These are phyloP conservation scores for Ifrita kowaldi DNA, from an alignment of 2,113 vertebrate genomes.

Conservation along the genomic window DNA sequence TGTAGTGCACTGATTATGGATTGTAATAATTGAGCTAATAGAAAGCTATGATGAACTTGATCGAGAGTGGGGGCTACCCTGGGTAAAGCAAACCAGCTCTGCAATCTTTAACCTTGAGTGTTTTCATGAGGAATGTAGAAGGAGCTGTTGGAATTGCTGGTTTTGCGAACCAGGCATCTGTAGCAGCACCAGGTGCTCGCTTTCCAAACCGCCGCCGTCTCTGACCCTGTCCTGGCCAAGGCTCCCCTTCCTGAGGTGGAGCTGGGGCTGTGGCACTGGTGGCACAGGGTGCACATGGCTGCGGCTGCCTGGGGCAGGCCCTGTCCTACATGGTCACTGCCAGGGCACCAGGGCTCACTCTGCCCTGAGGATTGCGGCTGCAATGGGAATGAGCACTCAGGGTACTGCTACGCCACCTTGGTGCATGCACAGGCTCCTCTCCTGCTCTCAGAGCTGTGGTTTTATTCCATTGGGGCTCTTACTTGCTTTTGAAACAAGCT, in stretches of 20 bases:
- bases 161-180: background rate
- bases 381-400: background rate
- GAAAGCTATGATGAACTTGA: conserved; percentile 21
- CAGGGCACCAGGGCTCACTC: background rate
- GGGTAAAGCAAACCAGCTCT: background rate
- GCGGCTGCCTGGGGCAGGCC: background rate
- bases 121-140: background rate
- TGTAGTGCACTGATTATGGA: conserved; percentile 62
- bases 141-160: background rate
- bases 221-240: fast-evolving
- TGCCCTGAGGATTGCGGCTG: background rate
- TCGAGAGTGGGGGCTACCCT: background rate
- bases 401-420: background rate
- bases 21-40: conserved; percentile 62
- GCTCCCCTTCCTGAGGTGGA: background rate
- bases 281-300: background rate
- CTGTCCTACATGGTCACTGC: background rate
- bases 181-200: background rate
- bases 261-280: background rate
- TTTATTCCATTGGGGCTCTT: conserved; percentile 8
- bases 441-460: background rate
- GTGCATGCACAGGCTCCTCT: background rate
- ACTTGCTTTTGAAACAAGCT: conserved; percentile 41
- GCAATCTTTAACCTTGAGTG: background rate
- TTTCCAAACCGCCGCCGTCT: background rate